Percentiles rank a stretch among this genome's conserved stretches.
Conservation (phyloP, 2,797 vertebrate species). For the Phrynocephalus forsythii region DNA sequence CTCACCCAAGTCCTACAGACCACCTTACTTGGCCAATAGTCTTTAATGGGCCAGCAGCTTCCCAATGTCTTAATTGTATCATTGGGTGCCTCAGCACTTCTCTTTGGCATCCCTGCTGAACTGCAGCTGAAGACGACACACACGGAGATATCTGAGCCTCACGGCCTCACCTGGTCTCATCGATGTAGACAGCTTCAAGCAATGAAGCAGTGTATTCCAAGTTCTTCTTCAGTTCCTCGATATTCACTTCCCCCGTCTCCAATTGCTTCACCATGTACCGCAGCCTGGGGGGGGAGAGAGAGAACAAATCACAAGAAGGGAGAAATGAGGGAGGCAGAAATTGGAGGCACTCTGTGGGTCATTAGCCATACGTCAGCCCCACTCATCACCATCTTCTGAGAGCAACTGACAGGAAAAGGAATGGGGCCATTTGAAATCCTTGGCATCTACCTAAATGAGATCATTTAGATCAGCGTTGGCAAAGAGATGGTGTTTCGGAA, state of each 20-base stretch:
- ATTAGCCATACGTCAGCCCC: not conserved
- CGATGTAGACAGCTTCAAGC: constrained; percentile 89
- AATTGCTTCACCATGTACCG: constrained; percentile 90
- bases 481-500: too few species aligned
- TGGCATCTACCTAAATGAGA: too few species aligned
- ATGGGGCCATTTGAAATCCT: too few species aligned
- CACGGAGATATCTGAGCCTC: not conserved
- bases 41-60: not conserved
- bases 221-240: constrained; percentile 89
- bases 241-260: constrained; percentile 88
- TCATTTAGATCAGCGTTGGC: too few species aligned
- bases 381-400: not conserved
- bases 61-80: not conserved
- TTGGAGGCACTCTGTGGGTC: too few species aligned
- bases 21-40: not conserved
- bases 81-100: not conserved
- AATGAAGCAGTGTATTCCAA: constrained; percentile 90
- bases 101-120: not conserved
- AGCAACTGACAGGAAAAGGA: too few species aligned
- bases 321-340: not conserved
- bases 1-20: too few species aligned
- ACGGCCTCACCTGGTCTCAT: constrained; percentile 86
- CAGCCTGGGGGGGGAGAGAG: constrained; percentile 75
- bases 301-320: not conserved
- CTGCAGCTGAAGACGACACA: not conserved